These are phyloP conservation scores for Drosophila dunni DNA, from an alignment of 1,140 invertebrate genomes.

Conservation along the genomic window DNA sequence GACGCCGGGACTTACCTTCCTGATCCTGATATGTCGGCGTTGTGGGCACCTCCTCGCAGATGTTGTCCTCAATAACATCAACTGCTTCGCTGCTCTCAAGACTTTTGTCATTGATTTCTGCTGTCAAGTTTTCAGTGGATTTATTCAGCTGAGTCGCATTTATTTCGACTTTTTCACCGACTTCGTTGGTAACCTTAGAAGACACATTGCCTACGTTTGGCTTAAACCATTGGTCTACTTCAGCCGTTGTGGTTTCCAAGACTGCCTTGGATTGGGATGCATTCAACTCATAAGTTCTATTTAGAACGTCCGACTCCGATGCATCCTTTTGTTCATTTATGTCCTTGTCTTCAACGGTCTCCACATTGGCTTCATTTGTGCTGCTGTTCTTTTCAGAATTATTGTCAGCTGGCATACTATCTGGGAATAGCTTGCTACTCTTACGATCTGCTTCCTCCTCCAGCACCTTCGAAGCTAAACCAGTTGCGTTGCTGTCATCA, in stretches of 20 bases:
- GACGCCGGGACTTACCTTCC: constrained; percentile 14
- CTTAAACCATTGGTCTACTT: background rate
- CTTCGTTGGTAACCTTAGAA: background rate
- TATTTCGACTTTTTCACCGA: background rate
- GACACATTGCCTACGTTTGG: background rate
- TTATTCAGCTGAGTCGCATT: background rate
- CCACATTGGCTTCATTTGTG: background rate
- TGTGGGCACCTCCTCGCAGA: constrained; percentile 38
- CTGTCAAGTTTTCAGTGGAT: background rate
- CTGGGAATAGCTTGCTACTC: background rate
- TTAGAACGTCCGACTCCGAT: background rate
- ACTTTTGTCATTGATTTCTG: background rate
- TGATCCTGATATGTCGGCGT: constrained; percentile 22
- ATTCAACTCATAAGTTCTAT: constrained; percentile 27
- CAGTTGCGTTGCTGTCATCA: constrained; percentile 1
- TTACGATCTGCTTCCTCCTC: background rate
- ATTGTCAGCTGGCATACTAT: background rate
- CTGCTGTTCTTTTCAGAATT: background rate
- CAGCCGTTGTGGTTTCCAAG: background rate
- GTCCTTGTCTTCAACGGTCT: background rate
- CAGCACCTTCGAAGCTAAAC: background rate
- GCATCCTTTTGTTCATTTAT: background rate
- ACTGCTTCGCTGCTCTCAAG: background rate
- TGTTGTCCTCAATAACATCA: constrained; percentile 40
- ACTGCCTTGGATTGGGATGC: background rate